Base-by-base conservation (phyloP, 2,797 vertebrate species). In the Notolabrus celidotus region DNA sequence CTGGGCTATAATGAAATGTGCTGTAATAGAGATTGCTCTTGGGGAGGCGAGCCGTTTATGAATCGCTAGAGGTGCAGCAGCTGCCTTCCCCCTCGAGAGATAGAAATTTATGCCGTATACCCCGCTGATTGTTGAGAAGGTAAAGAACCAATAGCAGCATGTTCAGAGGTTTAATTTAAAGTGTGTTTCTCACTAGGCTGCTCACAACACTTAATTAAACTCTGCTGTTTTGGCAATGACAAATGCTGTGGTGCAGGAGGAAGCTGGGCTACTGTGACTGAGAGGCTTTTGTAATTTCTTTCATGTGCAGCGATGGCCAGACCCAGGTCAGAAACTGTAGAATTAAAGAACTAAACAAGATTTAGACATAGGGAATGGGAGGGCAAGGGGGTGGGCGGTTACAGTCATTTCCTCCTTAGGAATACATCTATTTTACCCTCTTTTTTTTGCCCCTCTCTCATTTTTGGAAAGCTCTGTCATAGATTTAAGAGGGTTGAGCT, bases 201-300 rank as follows among this genome's bases (percentile, higher is more conserved):
- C 97, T 96, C 97, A 97, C 97, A 97, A 96, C 98, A 97, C 98
- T 99, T 98, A 98, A 99, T 99, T 98, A 99, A 99, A 98, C 97
- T 95, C 96, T 93, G 96, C 96, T 96, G 97, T 97, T 96, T 96
- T 99, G 98, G 97, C 98, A 99, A 97, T 99, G 98, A 99, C 97
- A 99, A 98, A 99, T 98, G 97, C 96, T 91, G 94, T 70, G 64
- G 95, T 89, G 96, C 95, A 92, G 87, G 93, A 95, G 95, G 95
- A 97, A 94, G 94, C 95, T 73, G 92, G 94, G 95, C 93, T 80
- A 91, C 95, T 84, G 93, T 96, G 97, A 95, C 95, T 95, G 94
- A 96, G 95, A 94, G 93, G 95, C 92, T 94, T 94, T 95, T 95
- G 94, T 96, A 92, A 96, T 97, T 97, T 96, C 96, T 96, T 96